Conservation (phyloP, 2,888 invertebrate genomes). For the Zhengitettix transpicula region DNA sequence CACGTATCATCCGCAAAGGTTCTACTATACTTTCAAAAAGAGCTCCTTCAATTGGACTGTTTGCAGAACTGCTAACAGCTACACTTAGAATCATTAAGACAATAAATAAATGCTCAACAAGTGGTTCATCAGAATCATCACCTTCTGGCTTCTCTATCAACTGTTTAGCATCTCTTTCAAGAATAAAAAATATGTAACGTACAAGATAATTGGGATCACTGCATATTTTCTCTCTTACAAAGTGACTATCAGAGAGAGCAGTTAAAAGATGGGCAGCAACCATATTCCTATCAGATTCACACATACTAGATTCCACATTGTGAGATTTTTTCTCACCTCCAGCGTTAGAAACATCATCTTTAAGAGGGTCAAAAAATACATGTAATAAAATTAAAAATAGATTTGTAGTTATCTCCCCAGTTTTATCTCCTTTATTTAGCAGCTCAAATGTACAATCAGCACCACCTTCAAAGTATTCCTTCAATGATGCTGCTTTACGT, state of each 20-base stretch:
- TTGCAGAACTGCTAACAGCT: conserved; percentile 18
- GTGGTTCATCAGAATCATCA: conserved; percentile 11
- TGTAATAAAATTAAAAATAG: conserved; percentile 9
- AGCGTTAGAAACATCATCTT: neutral
- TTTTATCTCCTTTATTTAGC: conserved; percentile 8
- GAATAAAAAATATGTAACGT: conserved; percentile 22
- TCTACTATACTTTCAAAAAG: conserved; percentile 8
- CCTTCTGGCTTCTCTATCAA: conserved; percentile 2
- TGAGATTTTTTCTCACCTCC: no score
- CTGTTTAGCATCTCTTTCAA: conserved; percentile 16
- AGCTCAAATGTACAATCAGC: conserved; percentile 10
- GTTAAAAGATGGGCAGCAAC: conserved; percentile 18
- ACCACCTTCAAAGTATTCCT: conserved; percentile 5
- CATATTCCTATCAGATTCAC: conserved; percentile 1
- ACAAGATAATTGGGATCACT: conserved; percentile 23
- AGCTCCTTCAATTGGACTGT: neutral
- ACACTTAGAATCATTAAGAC: conserved; percentile 25
- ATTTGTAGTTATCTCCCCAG: conserved; percentile 9
- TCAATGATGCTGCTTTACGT: neutral
- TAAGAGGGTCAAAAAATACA: conserved; percentile 5
- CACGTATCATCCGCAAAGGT: conserved; percentile 18
- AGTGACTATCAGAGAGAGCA: conserved; percentile 19
- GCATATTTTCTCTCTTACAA: conserved; percentile 22
- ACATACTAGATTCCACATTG: neutral
- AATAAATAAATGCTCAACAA: conserved; percentile 17